Conservation (phyloP, 2,113 vertebrate genomes). For the Acinonyx jubatus region DNA sequence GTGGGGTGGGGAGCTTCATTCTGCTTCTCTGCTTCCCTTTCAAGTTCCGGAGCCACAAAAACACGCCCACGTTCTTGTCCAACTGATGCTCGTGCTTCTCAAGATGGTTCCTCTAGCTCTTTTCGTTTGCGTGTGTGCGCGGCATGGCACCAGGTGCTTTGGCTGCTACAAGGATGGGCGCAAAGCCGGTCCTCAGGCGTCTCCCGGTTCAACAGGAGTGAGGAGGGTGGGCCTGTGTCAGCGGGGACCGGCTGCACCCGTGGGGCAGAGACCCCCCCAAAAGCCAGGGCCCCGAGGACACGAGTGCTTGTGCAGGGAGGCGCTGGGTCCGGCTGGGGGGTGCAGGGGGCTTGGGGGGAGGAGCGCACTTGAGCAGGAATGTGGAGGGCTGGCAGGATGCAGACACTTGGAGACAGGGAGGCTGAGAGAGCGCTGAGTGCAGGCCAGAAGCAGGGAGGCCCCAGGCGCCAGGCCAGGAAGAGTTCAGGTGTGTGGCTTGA, state of each 20-base stretch:
- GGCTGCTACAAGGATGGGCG: not conserved
- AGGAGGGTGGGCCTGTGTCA: accelerated
- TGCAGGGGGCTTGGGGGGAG: too few relatives aligned
- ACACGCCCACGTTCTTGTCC: accelerated
- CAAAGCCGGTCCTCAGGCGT: accelerated
- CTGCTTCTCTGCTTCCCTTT: not conserved
- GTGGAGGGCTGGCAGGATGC: too few relatives aligned
- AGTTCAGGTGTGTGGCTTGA: accelerated
- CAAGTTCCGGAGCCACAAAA: not conserved
- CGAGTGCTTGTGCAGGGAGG: not conserved
- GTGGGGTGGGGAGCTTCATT: not conserved
- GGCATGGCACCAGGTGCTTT: accelerated
- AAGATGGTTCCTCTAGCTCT: accelerated
- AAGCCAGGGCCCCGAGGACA: not conserved
- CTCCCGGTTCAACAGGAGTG: accelerated
- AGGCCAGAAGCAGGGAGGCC: too few relatives aligned
- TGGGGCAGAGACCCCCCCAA: not conserved
- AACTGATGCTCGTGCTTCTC: not conserved
- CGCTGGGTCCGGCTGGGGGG: accelerated
- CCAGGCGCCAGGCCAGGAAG: accelerated
- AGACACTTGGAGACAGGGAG: accelerated
- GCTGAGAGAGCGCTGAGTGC: accelerated
- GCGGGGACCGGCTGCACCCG: accelerated
- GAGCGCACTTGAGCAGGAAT: accelerated
- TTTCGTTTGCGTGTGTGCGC: accelerated